Conservation (phyloP, 53 echinoderm and acorn worm genomes). For the Paracentrotus lividus region DNA sequence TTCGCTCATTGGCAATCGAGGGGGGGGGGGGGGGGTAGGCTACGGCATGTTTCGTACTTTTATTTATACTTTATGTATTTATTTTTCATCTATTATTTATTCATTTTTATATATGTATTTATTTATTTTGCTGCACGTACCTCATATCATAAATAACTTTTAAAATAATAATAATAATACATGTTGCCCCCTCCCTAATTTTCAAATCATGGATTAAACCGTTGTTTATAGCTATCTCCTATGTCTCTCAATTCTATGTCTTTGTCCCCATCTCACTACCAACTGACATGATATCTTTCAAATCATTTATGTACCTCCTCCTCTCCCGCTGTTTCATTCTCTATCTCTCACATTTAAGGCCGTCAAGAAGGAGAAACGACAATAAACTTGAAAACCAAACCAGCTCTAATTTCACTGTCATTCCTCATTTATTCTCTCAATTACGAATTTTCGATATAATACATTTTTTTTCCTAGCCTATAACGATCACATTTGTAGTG, state of each 20-base stretch:
- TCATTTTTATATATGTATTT: too few species aligned
- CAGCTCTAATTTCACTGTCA: background rate
- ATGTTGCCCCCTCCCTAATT: too few species aligned
- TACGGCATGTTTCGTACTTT: too few species aligned
- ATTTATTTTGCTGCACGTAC: too few species aligned
- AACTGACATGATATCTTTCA: background rate
- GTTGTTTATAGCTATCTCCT: too few species aligned
- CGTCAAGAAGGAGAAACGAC: background rate
- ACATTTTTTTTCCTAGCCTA: background rate
- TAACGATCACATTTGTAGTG: background rate
- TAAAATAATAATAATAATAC: too few species aligned
- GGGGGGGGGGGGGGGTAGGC: too few species aligned
- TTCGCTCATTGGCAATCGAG: too few species aligned
- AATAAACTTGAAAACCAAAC: constrained; percentile 29
- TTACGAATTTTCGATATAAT: background rate
- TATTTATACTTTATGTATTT: too few species aligned
- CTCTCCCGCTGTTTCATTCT: background rate
- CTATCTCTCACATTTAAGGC: background rate
- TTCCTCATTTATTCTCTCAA: background rate
- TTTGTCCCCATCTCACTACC: background rate
- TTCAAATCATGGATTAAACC: too few species aligned
- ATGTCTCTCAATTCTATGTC: background rate
- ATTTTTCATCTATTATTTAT: too few species aligned
- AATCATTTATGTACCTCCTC: background rate
- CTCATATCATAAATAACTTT: too few species aligned